These are phyloP conservation scores for Aradus depressus DNA, from an alignment of 2,888 invertebrate species.

Conservation along the genomic window DNA sequence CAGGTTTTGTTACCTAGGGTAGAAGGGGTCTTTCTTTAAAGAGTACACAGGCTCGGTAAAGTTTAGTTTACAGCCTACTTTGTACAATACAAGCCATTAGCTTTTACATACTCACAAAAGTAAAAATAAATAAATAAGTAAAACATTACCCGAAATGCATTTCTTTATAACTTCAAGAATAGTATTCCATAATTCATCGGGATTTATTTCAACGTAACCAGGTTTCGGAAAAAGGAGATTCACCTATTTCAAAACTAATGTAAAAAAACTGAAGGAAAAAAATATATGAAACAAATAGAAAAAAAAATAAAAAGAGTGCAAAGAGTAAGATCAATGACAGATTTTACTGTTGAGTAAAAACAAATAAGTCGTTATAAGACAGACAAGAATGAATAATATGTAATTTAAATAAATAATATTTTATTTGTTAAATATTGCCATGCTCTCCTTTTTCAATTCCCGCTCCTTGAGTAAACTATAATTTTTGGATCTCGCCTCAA, in stretches of 20 bases:
- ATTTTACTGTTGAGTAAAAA: no score
- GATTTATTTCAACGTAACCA: slow-evolving; percentile 81
- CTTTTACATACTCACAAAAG: not conserved
- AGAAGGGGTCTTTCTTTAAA: not conserved
- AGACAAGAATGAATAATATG: no score
- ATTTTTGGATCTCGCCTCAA: no score
- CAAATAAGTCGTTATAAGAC: no score
- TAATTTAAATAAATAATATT: no score
- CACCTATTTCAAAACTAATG: slow-evolving; percentile 45
- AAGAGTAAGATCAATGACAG: slow-evolving; percentile 42
- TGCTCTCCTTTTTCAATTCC: no score
- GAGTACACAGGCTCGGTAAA: not conserved
- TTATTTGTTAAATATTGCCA: no score
- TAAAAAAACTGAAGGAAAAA: not conserved
- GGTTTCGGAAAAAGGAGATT: slow-evolving; percentile 63
- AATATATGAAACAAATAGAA: not conserved
- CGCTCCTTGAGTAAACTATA: no score
- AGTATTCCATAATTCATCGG: slow-evolving; percentile 63
- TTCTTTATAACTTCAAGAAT: slow-evolving; percentile 55
- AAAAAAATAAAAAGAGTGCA: not conserved
- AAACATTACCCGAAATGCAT: slow-evolving; percentile 53
- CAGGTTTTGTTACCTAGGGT: no score
- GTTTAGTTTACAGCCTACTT: not conserved
- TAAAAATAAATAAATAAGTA: not conserved
- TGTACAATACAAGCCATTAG: no score